These are phyloP conservation scores for Melanogrammus aeglefinus DNA, from an alignment of 2,797 vertebrate species.

Conservation along the genomic window DNA sequence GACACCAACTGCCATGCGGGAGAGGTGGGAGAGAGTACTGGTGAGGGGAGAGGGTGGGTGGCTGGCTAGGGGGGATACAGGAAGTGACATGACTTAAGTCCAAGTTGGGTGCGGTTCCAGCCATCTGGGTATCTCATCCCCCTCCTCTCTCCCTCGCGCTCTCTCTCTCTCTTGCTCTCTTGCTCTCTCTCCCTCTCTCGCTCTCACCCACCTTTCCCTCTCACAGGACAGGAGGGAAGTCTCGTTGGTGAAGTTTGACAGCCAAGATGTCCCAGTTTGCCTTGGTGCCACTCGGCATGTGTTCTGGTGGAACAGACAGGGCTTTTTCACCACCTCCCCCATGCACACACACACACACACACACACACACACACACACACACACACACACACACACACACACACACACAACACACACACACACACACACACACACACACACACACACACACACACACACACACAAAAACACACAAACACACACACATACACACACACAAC, in stretches of 20 bases:
- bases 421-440: no score
- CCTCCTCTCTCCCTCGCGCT: neutral
- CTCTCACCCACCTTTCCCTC: neutral
- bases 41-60: conserved; percentile 15
- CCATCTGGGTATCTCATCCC: conserved; percentile 57
- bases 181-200: conserved; percentile 10
- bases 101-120: conserved; percentile 54
- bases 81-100: conserved; percentile 67
- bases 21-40: conserved; percentile 17
- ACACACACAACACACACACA: no score
- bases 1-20: conserved; percentile 74
- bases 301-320: conserved; percentile 2
- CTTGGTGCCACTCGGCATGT: neutral
- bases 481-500: no score
- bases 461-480: no score
- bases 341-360: neutral
- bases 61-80: conserved; percentile 49
- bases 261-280: conserved; percentile 4
- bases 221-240: neutral
- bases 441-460: no score
- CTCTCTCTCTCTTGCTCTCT: no score
- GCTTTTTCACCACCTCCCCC: neutral
- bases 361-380: neutral
- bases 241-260: neutral
- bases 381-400: no score